Base-by-base conservation (phyloP, 2,888 invertebrate genomes). In the Yponomeuta sedellus region DNA sequence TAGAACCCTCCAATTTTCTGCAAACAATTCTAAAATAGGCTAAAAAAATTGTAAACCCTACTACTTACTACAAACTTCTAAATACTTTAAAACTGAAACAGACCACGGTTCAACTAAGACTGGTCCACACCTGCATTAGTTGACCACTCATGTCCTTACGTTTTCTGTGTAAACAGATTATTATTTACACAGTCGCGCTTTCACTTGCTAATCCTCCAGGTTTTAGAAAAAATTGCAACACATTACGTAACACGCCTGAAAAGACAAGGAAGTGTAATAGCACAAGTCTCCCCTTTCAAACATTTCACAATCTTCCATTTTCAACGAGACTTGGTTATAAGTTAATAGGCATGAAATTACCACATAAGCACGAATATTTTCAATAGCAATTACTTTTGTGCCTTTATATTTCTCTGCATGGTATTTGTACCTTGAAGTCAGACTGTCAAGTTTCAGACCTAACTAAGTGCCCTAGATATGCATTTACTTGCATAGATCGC, bases 61-160 rank as follows among this genome's bases (percentile, higher is more conserved):
- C 2, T 12, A 12, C 1, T 12, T 3, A 16, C 44, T 1, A 12
- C 3, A 12, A 1, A 2, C 44, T 1, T 52, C 44, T 5, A 52
- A 34, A 34, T 34, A 34, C 8, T 34, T 34, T 8, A 6, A 52
- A n/a, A 67, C 68, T 68, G 64, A 66, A 64, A 63, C 10, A 52
- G 66, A 44, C n/a, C 64, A 66, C 61, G 61, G 64, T 28, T 56
- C n/a, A 64, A 28, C 20, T 56, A 56, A 59, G 3, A 10, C 0
- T 59, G 59, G 59, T 22, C 20, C 6, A 34, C 34, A 34, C 34
- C 6, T 8, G 34, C 34, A 34, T 34, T 8, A 34, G 34, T 34
- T 10, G 22, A 22, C 8, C 12, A 59, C 19, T 59, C 59, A 59
- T 20, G 1, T 59, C 22, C 22, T 20, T 20, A 20, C 25, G 20